Evolutionary conservation across 2,113 vertebrate species (phyloP).

Genomic region (Melanotaenia duboulayi): DNA sequence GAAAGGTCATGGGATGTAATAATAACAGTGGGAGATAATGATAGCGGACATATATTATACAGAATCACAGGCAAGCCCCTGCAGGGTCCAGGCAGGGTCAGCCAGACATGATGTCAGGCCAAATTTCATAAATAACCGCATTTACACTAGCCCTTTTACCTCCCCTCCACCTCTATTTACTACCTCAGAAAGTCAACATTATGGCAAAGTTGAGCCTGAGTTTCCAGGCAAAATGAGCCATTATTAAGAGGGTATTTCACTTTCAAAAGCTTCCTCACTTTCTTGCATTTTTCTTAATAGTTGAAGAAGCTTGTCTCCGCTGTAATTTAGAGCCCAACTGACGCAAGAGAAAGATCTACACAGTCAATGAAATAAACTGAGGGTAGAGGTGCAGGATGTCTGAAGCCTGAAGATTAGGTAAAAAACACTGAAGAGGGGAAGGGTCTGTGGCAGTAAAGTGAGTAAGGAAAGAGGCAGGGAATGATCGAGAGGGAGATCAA

Average conservation of each 20-base stretch:
- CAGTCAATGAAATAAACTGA: slow-evolving; percentile 16
- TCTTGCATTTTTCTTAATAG: slow-evolving; percentile 13
- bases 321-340: slow-evolving; percentile 11
- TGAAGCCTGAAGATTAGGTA: slow-evolving; percentile 22
- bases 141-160: slow-evolving; percentile 45
- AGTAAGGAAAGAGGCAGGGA: slow-evolving; percentile 17
- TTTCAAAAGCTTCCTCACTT: slow-evolving; percentile 23
- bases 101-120: slow-evolving; percentile 26
- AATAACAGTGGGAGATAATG: slow-evolving; percentile 62
- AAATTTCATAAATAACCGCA: slow-evolving; percentile 52
- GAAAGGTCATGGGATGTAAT: slow-evolving; percentile 62
- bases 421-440: neutral
- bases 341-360: slow-evolving; percentile 18
- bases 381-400: neutral
- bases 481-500: slow-evolving; percentile 17
- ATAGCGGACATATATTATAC: slow-evolving; percentile 64
- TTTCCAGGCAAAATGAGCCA: slow-evolving; percentile 38
- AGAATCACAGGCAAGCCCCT: slow-evolving; percentile 51
- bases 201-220: slow-evolving; percentile 25
- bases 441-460: slow-evolving; percentile 22
- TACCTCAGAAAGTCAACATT: slow-evolving; percentile 22
- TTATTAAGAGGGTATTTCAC: slow-evolving; percentile 51
- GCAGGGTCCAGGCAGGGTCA: slow-evolving; percentile 34
- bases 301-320: slow-evolving; percentile 11
- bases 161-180: slow-evolving; percentile 9